These are phyloP conservation scores for Xiphydria camelus DNA, from an alignment of 2,888 invertebrate genomes.

Conservation along the genomic window DNA sequence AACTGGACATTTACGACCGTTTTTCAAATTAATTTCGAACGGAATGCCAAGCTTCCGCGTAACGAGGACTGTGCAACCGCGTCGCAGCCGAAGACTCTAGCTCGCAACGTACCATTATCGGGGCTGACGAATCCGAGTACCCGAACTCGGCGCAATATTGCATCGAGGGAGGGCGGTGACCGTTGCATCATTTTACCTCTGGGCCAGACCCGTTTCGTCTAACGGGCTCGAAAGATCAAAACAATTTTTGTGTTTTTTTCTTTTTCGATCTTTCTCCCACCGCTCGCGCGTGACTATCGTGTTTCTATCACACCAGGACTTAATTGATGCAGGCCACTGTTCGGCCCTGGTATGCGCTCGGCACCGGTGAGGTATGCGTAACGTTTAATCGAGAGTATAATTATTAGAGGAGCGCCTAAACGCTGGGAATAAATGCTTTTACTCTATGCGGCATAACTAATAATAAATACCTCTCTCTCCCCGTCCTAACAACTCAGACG, in stretches of 20 bases:
- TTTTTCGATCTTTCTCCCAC: conserved; percentile 2
- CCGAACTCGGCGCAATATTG: conserved; percentile 3
- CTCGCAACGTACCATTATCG: too few relatives aligned
- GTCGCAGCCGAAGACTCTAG: too few relatives aligned
- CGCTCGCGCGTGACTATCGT: neutral
- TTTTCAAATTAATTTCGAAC: too few relatives aligned
- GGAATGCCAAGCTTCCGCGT: too few relatives aligned
- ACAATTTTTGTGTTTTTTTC: conserved; percentile 6
- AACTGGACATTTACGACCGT: too few relatives aligned
- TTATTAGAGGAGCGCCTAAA: neutral
- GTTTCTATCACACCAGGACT: conserved; percentile 1
- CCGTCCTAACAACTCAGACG: too few relatives aligned
- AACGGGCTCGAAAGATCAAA: conserved; percentile 13
- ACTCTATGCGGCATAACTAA: too few relatives aligned
- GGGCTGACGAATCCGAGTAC: too few relatives aligned
- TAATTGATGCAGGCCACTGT: neutral
- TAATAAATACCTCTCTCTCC: too few relatives aligned
- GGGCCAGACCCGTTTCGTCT: conserved; percentile 7
- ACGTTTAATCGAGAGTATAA: neutral
- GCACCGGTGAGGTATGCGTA: neutral
- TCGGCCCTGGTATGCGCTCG: neutral
- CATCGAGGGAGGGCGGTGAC: neutral
- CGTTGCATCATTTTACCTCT: conserved; percentile 1
- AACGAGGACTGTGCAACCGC: too few relatives aligned
- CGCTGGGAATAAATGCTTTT: neutral